Evolutionary conservation across 2,888 invertebrate species (phyloP), one percentile per base, ranked within the genome.

Genomic region (Tetragonisca angustula): DNA sequence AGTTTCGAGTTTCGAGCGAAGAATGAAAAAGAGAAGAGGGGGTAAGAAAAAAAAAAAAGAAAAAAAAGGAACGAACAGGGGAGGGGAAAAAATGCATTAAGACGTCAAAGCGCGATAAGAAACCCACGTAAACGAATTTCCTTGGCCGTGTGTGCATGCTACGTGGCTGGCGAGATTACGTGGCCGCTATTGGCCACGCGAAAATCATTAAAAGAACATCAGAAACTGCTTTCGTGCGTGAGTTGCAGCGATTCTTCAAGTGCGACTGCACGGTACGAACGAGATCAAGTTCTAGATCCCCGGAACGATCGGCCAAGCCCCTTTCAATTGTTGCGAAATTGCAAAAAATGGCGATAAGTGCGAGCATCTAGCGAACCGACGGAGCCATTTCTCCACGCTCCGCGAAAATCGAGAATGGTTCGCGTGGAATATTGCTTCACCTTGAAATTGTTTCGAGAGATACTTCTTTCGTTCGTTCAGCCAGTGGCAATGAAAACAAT

Each of bases 181-280:
- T 50, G 43, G 43, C 19, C 65, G 59, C 52, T 32, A 13, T 27
- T 71, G 79, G 79, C 80, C 81, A 83, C 75, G 83, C 67, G 83
- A 82, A 32, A 76, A 83, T 83, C 83, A 71, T 83, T 83, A 83
- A 83, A 83, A 83, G 82, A 82, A 83, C 76, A 83, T 83, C 82
- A 76, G 83, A 68, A 83, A 83, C 75, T 83, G 75, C 83, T 83
- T 83, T 76, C 76, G 82, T 83, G 82, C 82, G 82, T 83, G 82
- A 75, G 82, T 54, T 54, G 67, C 83, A 27, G 50, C 82, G 76
- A 83, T 83, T 70, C 74, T 27, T 82, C 82, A 82, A 75, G 54
- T 65, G 70, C 36, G 24, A 24, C 36, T 2, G 59, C 27, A 11
- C 49, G 19, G 9, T 36, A 65, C 36, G 21, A 81, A 82, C 70